phyloP scores from a whole-genome alignment of 1,140 invertebrate species.

The Adoxophyes honmai region DNA sequence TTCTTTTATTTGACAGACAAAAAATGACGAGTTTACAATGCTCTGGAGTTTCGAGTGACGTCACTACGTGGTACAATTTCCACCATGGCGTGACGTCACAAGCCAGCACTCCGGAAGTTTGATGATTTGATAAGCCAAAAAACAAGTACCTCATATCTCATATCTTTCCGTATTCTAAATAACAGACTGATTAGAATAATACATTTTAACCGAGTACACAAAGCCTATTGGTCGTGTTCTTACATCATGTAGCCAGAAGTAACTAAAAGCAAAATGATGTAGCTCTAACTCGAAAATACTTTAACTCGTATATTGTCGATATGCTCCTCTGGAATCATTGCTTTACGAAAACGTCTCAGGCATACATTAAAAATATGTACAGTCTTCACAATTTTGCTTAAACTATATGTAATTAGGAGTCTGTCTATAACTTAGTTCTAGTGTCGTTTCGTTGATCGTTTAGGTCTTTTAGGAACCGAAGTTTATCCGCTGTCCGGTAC shows the following conservation, averaged over 20 bases:
- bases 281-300: constrained; percentile 12
- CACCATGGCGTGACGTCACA: too few species aligned
- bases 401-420: constrained; percentile 21
- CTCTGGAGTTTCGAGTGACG: too few species aligned
- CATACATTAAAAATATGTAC: constrained; percentile 14
- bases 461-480: constrained; percentile 47
- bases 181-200: too few species aligned
- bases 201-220: too few species aligned
- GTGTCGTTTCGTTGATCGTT: constrained; percentile 54
- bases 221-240: too few species aligned
- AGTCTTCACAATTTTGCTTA: constrained; percentile 13
- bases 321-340: constrained; percentile 65
- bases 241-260: constrained; percentile 15
- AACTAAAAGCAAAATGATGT: constrained; percentile 1
- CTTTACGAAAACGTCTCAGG: constrained; percentile 38
- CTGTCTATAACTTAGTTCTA: constrained; percentile 52
- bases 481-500: constrained; percentile 45
- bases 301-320: constrained; percentile 57
- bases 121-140: too few species aligned
- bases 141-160: too few species aligned
- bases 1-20: too few species aligned
- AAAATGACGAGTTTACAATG: too few species aligned
- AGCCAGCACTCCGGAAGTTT: too few species aligned
- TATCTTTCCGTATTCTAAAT: too few species aligned
- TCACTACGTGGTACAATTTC: too few species aligned